These are phyloP conservation scores for Myotis planiceps DNA, from an alignment of 2,797 vertebrate species.

Conservation along the genomic window DNA sequence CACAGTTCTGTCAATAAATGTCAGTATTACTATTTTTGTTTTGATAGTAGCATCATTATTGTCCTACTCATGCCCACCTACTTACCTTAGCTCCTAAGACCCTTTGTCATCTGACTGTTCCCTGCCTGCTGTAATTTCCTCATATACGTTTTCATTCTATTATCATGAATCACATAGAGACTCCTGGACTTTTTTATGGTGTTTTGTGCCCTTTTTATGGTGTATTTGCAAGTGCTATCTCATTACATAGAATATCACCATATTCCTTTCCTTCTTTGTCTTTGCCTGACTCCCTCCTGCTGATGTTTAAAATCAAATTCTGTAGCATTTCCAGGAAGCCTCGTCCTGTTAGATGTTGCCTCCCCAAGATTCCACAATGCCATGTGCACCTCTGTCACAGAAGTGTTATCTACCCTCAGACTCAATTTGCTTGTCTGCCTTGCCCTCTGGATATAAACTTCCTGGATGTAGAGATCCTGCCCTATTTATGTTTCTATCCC, in stretches of 20 bases:
- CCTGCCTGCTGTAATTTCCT: not conserved
- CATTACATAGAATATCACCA: not conserved
- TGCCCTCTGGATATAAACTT: conserved; percentile 9
- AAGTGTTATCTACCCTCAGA: not conserved
- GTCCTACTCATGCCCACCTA: not conserved
- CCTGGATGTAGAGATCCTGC: not conserved
- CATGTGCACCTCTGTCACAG: not conserved
- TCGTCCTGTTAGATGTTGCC: not conserved
- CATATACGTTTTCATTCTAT: not conserved
- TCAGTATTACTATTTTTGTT: conserved; percentile 15
- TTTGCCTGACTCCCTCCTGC: not conserved
- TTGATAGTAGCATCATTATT: not conserved
- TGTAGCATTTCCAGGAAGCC: conserved; percentile 1
- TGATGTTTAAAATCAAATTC: conserved; percentile 27
- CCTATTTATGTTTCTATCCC: conserved; percentile 5
- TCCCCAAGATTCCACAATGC: not conserved
- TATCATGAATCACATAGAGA: not conserved
- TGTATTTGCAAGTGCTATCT: not conserved
- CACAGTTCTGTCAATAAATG: conserved; percentile 20
- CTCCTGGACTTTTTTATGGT: not conserved
- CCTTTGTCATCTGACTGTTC: not conserved
- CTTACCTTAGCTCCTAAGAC: not conserved
- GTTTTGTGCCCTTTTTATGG: not conserved
- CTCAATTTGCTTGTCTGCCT: not conserved
- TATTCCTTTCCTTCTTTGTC: not conserved